Evolutionary conservation across 2,888 invertebrate genomes (phyloP), one percentile per base, ranked within the genome.

Genomic region (Synanthedon formicaeformis): DNA sequence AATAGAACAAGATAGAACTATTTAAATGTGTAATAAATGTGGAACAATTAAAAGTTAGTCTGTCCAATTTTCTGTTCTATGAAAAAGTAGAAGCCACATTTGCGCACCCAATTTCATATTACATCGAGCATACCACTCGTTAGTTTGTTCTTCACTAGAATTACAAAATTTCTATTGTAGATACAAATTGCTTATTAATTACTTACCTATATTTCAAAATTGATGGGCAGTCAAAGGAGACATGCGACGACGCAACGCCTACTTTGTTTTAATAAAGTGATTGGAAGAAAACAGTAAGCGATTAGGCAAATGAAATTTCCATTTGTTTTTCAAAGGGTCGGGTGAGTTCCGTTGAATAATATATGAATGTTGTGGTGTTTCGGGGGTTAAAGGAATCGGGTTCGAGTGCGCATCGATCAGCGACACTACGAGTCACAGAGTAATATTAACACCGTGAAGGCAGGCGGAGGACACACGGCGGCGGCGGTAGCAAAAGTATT

Each of bases 231-330:
- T 34, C 34, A 34, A 34, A 34, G 34, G 0, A 34, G 34, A 34
- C 34, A 10, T 34, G 34, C 34, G 34, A 34, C 5, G 34, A 45
- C 45, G 45, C 45, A 45, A 45, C 13, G 45, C 45, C 45, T 45
- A 45, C 45, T 13, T 45, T 14, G 14, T 45, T 45, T 45, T 45
- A 45, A 45, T 49, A 49, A 49, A 49, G 23, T 66, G 66, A 69
- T 67, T 66, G 64, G 57, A 69, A 67, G 67, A 67, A 66, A 77
- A 73, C 66, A 75, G 74, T 63, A 34, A 69, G 64, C 73, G 67
- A 77, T 77, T 75, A 79, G 78, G 76, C 67, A 71, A 73, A 67
- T 66, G 69, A 71, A 71, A 70, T 77, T 73, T 74, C 73, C 66
- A 67, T 69, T 74, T 72, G 71, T 74, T 70, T 73, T 72, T 72